phyloP scores from a whole-genome alignment of 2,797 vertebrate species.

The Artibeus jamaicensis region DNA sequence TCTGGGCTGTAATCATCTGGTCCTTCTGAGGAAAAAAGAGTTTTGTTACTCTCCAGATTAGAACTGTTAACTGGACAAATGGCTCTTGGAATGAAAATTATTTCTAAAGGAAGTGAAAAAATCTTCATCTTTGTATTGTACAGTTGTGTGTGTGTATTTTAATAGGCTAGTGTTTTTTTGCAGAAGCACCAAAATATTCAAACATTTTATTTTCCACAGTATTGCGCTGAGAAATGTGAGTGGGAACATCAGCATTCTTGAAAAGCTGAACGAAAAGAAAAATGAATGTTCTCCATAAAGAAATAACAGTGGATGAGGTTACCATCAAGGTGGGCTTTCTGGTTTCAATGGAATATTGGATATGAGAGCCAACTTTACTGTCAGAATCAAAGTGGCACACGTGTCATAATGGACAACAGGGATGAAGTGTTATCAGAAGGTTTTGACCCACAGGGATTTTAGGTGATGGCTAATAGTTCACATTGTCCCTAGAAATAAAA shows the following conservation, averaged over 20 bases:
- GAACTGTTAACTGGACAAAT: background rate
- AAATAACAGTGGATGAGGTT: background rate
- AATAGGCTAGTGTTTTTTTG: background rate
- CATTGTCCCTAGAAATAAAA: background rate
- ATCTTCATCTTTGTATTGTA: background rate
- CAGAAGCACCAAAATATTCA: background rate
- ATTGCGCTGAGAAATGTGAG: background rate
- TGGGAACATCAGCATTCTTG: background rate
- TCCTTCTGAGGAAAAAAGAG: background rate
- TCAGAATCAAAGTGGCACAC: background rate
- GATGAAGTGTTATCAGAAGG: background rate
- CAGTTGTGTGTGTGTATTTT: background rate
- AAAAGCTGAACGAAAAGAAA: background rate
- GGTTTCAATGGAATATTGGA: background rate
- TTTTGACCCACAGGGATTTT: background rate
- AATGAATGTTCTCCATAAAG: background rate
- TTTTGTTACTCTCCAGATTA: background rate
- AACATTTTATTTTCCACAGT: background rate
- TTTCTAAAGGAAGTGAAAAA: background rate
- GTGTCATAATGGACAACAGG: background rate
- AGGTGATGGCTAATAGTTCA: background rate
- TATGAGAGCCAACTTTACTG: background rate
- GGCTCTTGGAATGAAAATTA: background rate
- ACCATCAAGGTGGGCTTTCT: no score
- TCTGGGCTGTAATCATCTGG: background rate